These are phyloP conservation scores for Ambastaia sidthimunki DNA, from an alignment of 2,797 vertebrate species.

Conservation along the genomic window DNA sequence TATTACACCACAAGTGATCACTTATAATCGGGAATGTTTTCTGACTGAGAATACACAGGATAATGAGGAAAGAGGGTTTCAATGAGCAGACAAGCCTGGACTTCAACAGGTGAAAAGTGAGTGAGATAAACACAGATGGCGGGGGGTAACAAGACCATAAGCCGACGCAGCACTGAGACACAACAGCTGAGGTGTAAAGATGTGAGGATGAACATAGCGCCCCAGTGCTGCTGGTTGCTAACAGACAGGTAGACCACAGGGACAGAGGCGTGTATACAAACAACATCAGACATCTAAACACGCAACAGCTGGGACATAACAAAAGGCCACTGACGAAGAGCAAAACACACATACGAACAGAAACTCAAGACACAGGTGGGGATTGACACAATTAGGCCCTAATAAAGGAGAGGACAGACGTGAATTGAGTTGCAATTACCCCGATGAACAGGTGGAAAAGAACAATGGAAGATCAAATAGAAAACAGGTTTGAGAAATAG, in stretches of 20 bases:
- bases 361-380: conserved; percentile 41
- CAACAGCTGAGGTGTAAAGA: conserved; percentile 12
- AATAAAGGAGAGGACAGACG: conserved; percentile 31
- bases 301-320: conserved; percentile 30
- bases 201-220: background rate
- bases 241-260: conserved; percentile 43
- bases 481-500: conserved; percentile 16
- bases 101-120: conserved; percentile 16
- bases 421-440: conserved; percentile 34
- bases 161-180: background rate
- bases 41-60: background rate
- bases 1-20: background rate
- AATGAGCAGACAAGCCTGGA: background rate
- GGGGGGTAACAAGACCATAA: conserved; percentile 17
- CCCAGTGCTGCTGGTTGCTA: conserved; percentile 21
- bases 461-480: conserved; percentile 37
- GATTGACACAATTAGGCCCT: conserved; percentile 28
- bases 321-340: conserved; percentile 14
- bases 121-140: background rate
- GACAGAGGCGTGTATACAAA: conserved; percentile 28
- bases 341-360: conserved; percentile 11
- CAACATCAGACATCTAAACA: conserved; percentile 28
- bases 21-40: background rate
- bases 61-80: background rate
- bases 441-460: conserved; percentile 31